Percentiles rank a stretch among this genome's conserved stretches.
phyloP scores from a whole-genome alignment of 2,113 vertebrate genomes.

The Burhinus oedicnemus region DNA sequence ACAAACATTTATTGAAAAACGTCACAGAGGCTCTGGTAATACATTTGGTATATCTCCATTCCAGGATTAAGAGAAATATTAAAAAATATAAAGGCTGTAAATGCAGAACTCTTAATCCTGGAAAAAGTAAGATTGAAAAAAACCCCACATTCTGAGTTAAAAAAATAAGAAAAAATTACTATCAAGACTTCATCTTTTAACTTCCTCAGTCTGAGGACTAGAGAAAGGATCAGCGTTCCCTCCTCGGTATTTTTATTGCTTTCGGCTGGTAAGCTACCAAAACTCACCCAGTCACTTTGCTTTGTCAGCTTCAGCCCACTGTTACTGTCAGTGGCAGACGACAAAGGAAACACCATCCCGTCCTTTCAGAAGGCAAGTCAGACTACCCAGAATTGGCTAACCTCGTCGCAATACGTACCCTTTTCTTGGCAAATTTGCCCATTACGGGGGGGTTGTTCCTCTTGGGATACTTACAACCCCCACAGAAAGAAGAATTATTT shows the following conservation, averaged over 20 bases:
- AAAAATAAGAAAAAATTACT: slow-evolving; percentile 9
- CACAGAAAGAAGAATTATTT: slow-evolving; percentile 25
- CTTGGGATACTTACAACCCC: neutral
- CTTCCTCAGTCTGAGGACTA: slow-evolving; percentile 50
- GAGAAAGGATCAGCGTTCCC: slow-evolving; percentile 33
- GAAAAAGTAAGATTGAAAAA: neutral
- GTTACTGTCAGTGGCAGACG: neutral
- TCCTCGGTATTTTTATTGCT: slow-evolving; percentile 73
- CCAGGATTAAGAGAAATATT: slow-evolving; percentile 19
- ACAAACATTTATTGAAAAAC: neutral
- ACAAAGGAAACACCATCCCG: neutral
- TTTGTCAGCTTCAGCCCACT: neutral
- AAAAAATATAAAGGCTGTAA: slow-evolving; percentile 52
- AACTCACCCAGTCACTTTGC: neutral
- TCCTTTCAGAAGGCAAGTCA: neutral
- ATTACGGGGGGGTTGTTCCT: neutral
- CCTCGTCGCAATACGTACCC: neutral
- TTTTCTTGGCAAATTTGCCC: neutral
- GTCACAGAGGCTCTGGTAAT: neutral
- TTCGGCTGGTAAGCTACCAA: slow-evolving; percentile 23
- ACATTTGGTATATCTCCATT: slow-evolving; percentile 18
- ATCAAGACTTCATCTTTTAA: neutral
- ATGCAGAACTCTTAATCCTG: slow-evolving; percentile 28
- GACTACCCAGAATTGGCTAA: neutral
- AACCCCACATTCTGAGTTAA: neutral